These are phyloP conservation scores for Spilarctia lutea DNA, from an alignment of 2,888 invertebrate species.

Conservation along the genomic window DNA sequence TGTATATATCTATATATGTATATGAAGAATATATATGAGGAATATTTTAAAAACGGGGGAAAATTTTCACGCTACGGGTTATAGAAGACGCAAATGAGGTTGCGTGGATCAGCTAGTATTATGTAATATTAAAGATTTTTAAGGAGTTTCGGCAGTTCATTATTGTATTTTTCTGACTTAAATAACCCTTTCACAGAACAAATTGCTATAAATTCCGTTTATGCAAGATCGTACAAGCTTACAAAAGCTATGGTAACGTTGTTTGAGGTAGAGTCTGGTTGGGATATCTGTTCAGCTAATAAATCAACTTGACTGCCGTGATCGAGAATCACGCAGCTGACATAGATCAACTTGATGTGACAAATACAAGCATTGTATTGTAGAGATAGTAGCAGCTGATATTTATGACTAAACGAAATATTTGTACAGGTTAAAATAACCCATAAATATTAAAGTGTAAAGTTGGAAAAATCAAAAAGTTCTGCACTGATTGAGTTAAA, in stretches of 20 bases:
- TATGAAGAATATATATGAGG: no score
- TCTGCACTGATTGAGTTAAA: no score
- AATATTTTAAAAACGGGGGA: no score
- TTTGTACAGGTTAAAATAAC: slow-evolving; percentile 2
- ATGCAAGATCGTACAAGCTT: slow-evolving; percentile 40
- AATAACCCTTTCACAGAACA: background rate
- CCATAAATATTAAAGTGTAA: no score
- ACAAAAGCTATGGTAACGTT: slow-evolving; percentile 49
- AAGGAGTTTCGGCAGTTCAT: background rate
- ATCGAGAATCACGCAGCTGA: slow-evolving; percentile 52
- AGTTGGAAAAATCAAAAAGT: no score
- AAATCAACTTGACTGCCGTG: slow-evolving; percentile 56
- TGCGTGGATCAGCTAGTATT: no score
- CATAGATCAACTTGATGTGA: slow-evolving; percentile 54
- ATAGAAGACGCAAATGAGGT: no score
- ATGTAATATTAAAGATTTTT: no score
- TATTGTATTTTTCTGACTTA: background rate
- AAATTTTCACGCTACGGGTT: no score
- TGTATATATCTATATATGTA: no score
- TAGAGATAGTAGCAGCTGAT: slow-evolving; percentile 44
- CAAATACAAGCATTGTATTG: slow-evolving; percentile 48
- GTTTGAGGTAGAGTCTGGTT: slow-evolving; percentile 47
- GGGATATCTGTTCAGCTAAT: slow-evolving; percentile 49
- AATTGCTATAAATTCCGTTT: slow-evolving; percentile 10
- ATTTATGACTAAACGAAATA: slow-evolving; percentile 45